Evolutionary conservation across 2,888 invertebrate species (phyloP).

Genomic region (Trachelus iudaicus): DNA sequence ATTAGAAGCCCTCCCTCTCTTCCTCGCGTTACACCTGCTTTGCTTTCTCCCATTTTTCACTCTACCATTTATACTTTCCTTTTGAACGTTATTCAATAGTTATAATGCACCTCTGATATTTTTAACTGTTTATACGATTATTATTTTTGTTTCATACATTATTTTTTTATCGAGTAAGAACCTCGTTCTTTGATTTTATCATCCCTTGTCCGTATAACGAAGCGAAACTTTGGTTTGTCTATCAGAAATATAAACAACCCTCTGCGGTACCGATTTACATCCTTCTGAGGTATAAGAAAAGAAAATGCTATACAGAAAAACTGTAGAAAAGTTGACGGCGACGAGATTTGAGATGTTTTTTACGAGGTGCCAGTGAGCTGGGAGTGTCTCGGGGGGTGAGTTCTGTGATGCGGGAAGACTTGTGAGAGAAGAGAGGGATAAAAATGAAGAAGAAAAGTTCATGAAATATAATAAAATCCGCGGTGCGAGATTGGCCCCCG

Average conservation of each 20-base stretch:
- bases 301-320: neutral
- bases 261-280: neutral
- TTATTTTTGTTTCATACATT: neutral
- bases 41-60: neutral
- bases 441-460: conserved; percentile 4
- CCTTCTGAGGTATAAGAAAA: neutral
- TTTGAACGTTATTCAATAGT: neutral
- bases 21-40: neutral
- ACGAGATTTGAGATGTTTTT: conserved; percentile 3
- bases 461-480: conserved; percentile 27
- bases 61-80: neutral
- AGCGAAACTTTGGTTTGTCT: neutral
- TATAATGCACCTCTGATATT: neutral
- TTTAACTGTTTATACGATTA: neutral
- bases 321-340: neutral
- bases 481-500: conserved; percentile 23
- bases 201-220: neutral
- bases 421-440: neutral
- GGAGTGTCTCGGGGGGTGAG: conserved; percentile 27
- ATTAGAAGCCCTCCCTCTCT: conserved; percentile 50
- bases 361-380: neutral
- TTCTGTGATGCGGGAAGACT: neutral
- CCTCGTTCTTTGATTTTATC: neutral
- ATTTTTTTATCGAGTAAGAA: neutral
- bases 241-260: neutral